Evolutionary conservation across 2,888 invertebrate species (phyloP).

Genomic region (Timema podura): DNA sequence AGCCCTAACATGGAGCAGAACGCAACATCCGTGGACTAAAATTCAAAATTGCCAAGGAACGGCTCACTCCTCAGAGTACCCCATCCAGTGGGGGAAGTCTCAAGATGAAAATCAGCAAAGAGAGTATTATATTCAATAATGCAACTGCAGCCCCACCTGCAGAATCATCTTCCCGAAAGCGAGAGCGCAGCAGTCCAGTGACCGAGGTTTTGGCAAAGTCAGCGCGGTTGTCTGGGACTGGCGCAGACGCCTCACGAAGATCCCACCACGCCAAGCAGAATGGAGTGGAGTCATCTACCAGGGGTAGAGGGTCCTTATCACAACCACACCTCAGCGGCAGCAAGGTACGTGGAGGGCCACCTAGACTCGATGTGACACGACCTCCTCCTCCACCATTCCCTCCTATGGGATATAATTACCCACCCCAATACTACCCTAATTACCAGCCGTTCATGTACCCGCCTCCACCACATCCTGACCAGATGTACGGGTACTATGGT

Average conservation of each 20-base stretch:
- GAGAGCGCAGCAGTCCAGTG: constrained; percentile 36
- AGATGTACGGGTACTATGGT: constrained; percentile 39
- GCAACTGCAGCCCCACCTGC: neutral
- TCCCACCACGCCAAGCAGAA: constrained; percentile 37
- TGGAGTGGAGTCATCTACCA: constrained; percentile 29
- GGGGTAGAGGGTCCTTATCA: neutral
- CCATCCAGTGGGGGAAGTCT: constrained; percentile 37
- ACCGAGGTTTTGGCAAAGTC: constrained; percentile 36
- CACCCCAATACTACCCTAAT: constrained; percentile 37
- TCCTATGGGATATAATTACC: constrained; percentile 33
- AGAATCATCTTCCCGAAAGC: constrained; percentile 29
- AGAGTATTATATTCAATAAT: constrained; percentile 48
- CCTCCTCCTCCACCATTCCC: constrained; percentile 36
- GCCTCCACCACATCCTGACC: constrained; percentile 15
- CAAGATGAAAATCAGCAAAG: constrained; percentile 72
- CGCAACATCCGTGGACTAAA: constrained; percentile 54
- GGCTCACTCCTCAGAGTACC: constrained; percentile 51
- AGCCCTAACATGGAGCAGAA: constrained; percentile 36
- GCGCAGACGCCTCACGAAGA: constrained; percentile 35
- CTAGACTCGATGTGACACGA: constrained; percentile 38
- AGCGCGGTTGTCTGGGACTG: constrained; percentile 8
- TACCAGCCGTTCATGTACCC: constrained; percentile 38
- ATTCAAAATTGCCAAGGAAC: constrained; percentile 77
- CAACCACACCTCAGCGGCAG: constrained; percentile 25
- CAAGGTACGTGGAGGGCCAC: constrained; percentile 46